These are phyloP conservation scores for Cyrtodaria siliqua DNA, from an alignment of 2,888 invertebrate genomes.

Conservation along the genomic window DNA sequence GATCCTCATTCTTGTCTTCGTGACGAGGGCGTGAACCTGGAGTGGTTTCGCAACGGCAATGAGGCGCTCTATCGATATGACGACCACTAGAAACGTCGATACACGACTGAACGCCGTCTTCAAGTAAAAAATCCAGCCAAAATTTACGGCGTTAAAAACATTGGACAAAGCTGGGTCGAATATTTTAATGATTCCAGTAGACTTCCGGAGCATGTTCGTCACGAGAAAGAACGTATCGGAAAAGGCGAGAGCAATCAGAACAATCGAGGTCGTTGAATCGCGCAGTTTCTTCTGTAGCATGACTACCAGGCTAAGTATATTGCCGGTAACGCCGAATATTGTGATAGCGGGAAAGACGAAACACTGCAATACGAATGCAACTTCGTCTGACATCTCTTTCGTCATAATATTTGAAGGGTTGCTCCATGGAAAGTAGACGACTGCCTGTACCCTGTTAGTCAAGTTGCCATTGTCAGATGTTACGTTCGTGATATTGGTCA, in stretches of 20 bases:
- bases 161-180: constrained; percentile 41
- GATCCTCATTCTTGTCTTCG: constrained; percentile 47
- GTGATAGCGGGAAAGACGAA: constrained; percentile 62
- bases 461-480: too few relatives aligned
- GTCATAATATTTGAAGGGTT: constrained; percentile 63
- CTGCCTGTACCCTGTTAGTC: too few relatives aligned
- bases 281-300: constrained; percentile 53
- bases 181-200: constrained; percentile 53
- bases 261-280: constrained; percentile 51
- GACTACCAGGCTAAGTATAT: constrained; percentile 55
- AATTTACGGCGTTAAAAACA: constrained; percentile 48
- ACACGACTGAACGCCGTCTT: constrained; percentile 59
- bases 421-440: constrained; percentile 61
- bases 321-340: constrained; percentile 53
- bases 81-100: constrained; percentile 57
- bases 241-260: constrained; percentile 56
- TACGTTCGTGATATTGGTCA: too few relatives aligned
- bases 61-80: constrained; percentile 60
- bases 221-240: constrained; percentile 59
- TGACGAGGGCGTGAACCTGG: constrained; percentile 51
- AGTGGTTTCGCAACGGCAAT: constrained; percentile 66
- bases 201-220: constrained; percentile 62
- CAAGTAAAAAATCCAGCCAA: constrained; percentile 57
- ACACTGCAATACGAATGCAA: constrained; percentile 58
- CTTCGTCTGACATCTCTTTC: constrained; percentile 42